Conservation (phyloP, 2,797 vertebrate species). For the Galagoides demidoff region DNA sequence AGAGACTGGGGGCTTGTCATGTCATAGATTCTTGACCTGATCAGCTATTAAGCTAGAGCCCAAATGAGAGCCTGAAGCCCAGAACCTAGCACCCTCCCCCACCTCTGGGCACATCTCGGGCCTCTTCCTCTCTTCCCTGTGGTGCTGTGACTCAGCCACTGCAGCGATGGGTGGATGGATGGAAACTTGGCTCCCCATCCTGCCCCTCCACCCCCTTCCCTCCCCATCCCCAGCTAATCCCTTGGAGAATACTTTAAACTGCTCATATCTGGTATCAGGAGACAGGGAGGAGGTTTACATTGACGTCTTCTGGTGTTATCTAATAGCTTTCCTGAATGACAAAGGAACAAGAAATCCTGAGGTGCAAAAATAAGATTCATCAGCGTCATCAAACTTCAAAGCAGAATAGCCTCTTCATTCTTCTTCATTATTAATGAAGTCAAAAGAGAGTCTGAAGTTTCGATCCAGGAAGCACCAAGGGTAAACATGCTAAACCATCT, state of each 20-base stretch:
- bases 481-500: conserved; percentile 59
- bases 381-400: conserved; percentile 28
- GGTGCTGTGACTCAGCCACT: background rate
- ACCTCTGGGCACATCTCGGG: background rate
- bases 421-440: conserved; percentile 84
- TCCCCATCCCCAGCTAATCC: background rate
- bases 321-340: conserved; percentile 55
- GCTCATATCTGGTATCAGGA: background rate
- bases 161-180: background rate
- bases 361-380: conserved; percentile 64
- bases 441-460: conserved; percentile 63
- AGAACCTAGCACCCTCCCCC: background rate
- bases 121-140: background rate
- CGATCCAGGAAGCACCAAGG: conserved; percentile 70
- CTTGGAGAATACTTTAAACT: background rate
- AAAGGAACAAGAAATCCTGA: background rate
- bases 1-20: background rate
- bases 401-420: fast-evolving
- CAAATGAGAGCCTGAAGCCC: background rate
- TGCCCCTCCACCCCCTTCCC: too few relatives aligned
- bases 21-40: background rate
- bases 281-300: conserved; percentile 18
- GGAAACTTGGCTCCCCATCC: conserved; percentile 38
- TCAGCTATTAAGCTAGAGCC: background rate
- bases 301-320: background rate